These are phyloP conservation scores for Alethe diademata DNA, from an alignment of 2,113 vertebrate genomes.

Conservation along the genomic window DNA sequence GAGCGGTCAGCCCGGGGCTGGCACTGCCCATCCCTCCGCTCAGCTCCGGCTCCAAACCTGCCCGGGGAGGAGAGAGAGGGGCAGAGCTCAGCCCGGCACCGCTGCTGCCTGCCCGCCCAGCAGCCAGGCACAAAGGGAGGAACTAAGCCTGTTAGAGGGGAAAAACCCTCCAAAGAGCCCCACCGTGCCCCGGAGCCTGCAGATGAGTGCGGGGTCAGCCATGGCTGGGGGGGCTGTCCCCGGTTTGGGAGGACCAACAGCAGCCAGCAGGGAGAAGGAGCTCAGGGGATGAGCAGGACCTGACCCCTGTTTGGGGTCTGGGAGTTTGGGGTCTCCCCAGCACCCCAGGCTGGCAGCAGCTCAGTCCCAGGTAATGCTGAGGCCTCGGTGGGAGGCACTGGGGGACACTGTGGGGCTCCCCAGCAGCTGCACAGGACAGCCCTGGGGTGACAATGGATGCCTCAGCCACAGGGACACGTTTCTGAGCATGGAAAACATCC, in stretches of 20 bases:
- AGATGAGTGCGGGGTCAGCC: not conserved
- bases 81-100: not conserved
- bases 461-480: fast-evolving
- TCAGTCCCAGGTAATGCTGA: not conserved
- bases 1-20: slow-evolving; percentile 69
- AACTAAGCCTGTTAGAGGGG: slow-evolving; percentile 70
- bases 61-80: not conserved
- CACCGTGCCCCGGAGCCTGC: not conserved
- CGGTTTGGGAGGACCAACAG: fast-evolving
- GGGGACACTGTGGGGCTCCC: not conserved
- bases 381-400: not conserved
- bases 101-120: not conserved
- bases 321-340: not conserved
- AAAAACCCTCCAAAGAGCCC: slow-evolving; percentile 16
- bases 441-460: fast-evolving
- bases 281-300: not conserved
- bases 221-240: not conserved
- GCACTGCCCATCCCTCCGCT: slow-evolving; percentile 80
- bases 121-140: slow-evolving; percentile 35
- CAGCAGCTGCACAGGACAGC: fast-evolving
- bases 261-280: not conserved
- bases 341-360: not conserved
- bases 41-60: slow-evolving; percentile 36
- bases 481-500: not conserved
- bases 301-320: fast-evolving